Evolutionary conservation across 2,113 vertebrate genomes (phyloP).

Genomic region (Hemibates koningsi): DNA sequence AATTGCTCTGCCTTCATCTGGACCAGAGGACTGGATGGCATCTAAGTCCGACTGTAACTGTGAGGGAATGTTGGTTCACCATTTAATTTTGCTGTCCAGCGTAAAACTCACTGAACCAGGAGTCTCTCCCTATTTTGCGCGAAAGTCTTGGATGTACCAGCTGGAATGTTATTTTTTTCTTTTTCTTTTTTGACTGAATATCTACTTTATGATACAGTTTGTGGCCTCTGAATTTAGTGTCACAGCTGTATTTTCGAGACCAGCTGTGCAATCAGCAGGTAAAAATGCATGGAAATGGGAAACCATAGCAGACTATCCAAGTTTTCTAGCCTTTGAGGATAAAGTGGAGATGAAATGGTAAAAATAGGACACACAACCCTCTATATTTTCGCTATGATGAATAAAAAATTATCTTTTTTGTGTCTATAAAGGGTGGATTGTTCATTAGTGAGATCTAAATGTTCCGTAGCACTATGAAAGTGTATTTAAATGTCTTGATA

Average conservation of each 20-base stretch:
- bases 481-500: not conserved
- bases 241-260: not conserved
- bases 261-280: not conserved
- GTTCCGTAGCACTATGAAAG: not conserved
- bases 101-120: not conserved
- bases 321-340: not conserved
- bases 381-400: not conserved
- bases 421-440: not conserved
- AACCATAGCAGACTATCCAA: not conserved
- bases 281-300: not conserved
- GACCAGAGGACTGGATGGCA: not conserved
- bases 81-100: not conserved
- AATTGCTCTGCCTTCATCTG: conserved; percentile 19
- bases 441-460: not conserved
- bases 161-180: not conserved
- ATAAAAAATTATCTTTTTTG: not conserved
- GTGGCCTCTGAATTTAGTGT: not conserved
- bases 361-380: not conserved
- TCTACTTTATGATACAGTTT: not conserved
- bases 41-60: not conserved
- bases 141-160: not conserved
- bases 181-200: not conserved
- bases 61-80: not conserved
- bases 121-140: not conserved
- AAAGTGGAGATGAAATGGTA: not conserved